These are phyloP conservation scores for Brachionichthys hirsutus DNA, from an alignment of 2,113 vertebrate genomes.

Conservation along the genomic window DNA sequence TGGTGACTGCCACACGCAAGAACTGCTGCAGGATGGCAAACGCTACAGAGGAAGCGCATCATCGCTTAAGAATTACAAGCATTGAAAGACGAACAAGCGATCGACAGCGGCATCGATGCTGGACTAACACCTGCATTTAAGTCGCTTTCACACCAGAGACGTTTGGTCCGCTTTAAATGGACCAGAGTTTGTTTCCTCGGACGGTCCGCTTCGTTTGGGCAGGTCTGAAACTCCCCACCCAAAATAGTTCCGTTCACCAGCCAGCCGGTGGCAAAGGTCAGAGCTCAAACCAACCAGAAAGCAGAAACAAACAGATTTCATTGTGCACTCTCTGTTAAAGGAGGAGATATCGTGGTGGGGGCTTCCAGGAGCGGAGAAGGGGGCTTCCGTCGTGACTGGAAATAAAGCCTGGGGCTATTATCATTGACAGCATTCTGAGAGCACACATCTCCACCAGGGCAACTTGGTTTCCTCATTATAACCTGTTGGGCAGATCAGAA, in stretches of 20 bases:
- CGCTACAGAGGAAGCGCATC: conserved; percentile 37
- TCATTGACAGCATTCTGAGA: no score
- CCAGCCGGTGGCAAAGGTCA: conserved; percentile 51
- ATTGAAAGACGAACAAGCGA: conserved; percentile 43
- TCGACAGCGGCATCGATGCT: conserved; percentile 42
- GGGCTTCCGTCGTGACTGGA: no score
- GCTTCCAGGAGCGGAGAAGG: conserved; percentile 45
- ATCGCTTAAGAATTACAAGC: conserved; percentile 45
- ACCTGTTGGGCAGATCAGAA: no score
- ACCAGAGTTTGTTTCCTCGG: no score
- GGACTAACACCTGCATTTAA: conserved; percentile 46
- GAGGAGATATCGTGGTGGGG: conserved; percentile 28
- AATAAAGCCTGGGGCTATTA: no score
- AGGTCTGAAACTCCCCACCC: conserved; percentile 19
- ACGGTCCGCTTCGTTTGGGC: no score
- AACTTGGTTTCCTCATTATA: no score
- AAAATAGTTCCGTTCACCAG: conserved; percentile 52
- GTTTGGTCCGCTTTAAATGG: no score
- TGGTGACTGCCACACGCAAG: no score
- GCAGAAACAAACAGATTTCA: conserved; percentile 47
- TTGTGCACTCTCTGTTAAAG: conserved; percentile 56
- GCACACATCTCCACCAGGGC: no score
- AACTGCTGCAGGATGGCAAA: no score
- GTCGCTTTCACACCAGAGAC: no score
- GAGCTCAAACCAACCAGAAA: conserved; percentile 60